These are phyloP conservation scores for Microtus pennsylvanicus DNA, from an alignment of 2,113 vertebrate species.

Conservation along the genomic window DNA sequence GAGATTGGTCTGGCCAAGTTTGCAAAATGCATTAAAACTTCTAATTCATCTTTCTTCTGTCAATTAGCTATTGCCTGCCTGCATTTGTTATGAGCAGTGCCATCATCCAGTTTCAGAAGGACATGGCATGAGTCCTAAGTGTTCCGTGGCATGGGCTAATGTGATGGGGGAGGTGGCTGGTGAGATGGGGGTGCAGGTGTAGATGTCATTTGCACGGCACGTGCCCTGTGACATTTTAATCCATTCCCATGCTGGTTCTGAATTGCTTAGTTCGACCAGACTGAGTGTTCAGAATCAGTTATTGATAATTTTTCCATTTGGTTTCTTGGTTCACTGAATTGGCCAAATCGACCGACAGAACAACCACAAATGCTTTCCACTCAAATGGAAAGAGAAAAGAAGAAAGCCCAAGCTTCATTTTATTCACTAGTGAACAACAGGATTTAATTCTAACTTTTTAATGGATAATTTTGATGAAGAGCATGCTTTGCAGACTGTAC, in stretches of 20 bases:
- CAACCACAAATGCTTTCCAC: neutral
- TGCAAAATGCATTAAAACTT: slow-evolving; percentile 56
- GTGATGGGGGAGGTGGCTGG: neutral
- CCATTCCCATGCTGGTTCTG: neutral
- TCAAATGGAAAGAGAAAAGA: slow-evolving; percentile 9
- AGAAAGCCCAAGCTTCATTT: neutral
- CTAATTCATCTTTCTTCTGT: slow-evolving; percentile 53
- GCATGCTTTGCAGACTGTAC: neutral
- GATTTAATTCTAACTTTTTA: neutral
- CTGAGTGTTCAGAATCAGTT: slow-evolving; percentile 14
- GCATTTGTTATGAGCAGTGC: slow-evolving; percentile 15
- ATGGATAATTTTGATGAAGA: slow-evolving; percentile 11
- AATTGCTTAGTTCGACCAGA: slow-evolving; percentile 32
- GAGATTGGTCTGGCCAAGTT: slow-evolving; percentile 20
- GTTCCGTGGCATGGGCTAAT: neutral
- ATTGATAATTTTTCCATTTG: neutral
- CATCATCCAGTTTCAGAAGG: neutral
- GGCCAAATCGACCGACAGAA: neutral
- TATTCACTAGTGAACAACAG: neutral
- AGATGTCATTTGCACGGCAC: neutral
- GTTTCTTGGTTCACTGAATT: slow-evolving; percentile 29
- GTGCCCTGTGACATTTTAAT: neutral
- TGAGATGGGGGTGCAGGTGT: neutral
- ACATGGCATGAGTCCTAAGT: neutral
- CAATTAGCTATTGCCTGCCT: slow-evolving; percentile 19